Evolutionary conservation across 1,140 invertebrate genomes (phyloP), one percentile per base, ranked within the genome.

Genomic region (Drosophila elegans): DNA sequence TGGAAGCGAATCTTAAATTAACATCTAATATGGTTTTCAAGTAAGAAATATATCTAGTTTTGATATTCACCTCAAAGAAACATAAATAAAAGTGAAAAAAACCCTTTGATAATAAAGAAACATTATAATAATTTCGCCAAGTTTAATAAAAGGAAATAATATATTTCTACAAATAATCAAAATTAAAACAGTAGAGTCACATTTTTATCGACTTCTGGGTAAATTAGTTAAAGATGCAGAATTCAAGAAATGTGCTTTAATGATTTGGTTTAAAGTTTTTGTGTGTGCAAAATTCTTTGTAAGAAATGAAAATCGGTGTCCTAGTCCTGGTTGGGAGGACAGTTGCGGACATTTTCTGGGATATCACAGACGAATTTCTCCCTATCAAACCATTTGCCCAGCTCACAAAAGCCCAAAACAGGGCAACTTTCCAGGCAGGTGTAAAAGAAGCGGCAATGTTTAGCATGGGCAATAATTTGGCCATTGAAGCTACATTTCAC

Each of bases 401-500:
- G 4, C 68, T 88, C 80, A 41, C 84, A 88, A 64, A 84, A 83
- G 0, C 80, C 67, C 49, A 84, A 2, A 5, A 16, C 39, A 3
- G 84, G 64, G 25, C 84, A 84, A 0, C 6, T 4, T 1, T 64
- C 41, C 27, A 72, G 39, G 36, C 84, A 88, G 41, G 16, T 80
- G 64, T 81, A 89, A 10, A 68, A 88, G 6, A 66, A 12, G 7
- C 57, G 76, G 13, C 84, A 88, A 13, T 88, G 84, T n/a, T 57
- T 21, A 3, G 27, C 63, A 44, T 88, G 51, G 2, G 80, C 53
- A 0, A 88, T n/a, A 0, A 80, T 57, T 39, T 89, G 55, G 12
- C 80, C 84, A 13, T 51, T 52, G 12, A 51, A 67, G 1, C 7
- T 7, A 11, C 84, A 88, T 1, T 2, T 10, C 12, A 89, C 80